Evolutionary conservation across 2,113 vertebrate genomes (phyloP), one percentile per base, ranked within the genome.

Genomic region (Semicossyphus pulcher): DNA sequence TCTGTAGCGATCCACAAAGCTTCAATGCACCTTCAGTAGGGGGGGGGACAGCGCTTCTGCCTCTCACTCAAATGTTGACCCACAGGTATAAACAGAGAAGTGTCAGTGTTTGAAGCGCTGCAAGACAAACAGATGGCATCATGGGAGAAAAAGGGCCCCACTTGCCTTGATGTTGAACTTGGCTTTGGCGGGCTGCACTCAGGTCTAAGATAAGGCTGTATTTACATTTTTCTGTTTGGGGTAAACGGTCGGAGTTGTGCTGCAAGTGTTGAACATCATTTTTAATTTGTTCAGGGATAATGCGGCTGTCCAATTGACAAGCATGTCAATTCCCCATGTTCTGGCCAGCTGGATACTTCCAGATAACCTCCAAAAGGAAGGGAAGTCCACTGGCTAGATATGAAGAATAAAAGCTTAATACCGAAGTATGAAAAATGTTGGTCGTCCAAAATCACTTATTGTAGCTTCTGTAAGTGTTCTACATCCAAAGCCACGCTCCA

Each of bases 81-180:
- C 15, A 56, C 82, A 80, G 82, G 78, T 87, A 91, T 78, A 81
- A 87, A 87, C 87, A 58, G 76, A 70, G 23, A 44, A 5, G 73
- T 89, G 87, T 78, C 80, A 87, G 82, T 9, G 26, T 90, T 89
- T 89, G 83, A 86, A 91, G 79, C 7, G 20, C 65, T 53, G 34
- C 39, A 73, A 86, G 79, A 85, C 68, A 86, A 86, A 84, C 85
- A 88, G 71, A 80, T 76, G 70, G 78, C 84, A 85, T 85, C 67
- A 47, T 76, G 81, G 73, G 73, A 87, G 77, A 77, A 81, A 78
- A 81, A 78, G 41, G 57, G 54, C 59, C 65, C 39, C 39, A 58
- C 72, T 72, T 68, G 37, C 62, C 54, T 84, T 52, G 74, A 73
- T 83, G 80, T 89, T 81, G 76, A 72, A 80, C 60, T 83, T 79